Conservation (phyloP, 2,113 vertebrate genomes). For the Eulacestoma nigropectus region DNA sequence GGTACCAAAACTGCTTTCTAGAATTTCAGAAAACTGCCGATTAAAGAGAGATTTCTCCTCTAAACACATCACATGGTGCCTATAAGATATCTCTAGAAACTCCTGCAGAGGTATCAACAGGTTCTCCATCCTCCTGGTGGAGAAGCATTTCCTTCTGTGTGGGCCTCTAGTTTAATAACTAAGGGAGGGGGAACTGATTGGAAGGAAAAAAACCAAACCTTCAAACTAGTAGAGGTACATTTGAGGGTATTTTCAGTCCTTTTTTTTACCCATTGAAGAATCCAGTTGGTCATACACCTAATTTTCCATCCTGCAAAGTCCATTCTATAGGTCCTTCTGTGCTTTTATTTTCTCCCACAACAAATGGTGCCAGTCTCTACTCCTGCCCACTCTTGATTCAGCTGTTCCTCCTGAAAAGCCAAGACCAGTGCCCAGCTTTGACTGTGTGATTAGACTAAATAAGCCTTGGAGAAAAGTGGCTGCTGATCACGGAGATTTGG, state of each 20-base stretch:
- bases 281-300: neutral
- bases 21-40: neutral
- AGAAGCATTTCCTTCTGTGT: neutral
- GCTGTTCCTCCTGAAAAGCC: neutral
- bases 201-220: neutral
- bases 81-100: neutral
- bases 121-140: neutral
- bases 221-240: neutral
- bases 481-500: neutral
- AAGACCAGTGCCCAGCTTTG: neutral
- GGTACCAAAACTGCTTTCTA: neutral
- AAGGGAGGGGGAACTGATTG: neutral
- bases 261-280: neutral
- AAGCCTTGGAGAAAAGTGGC: neutral
- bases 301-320: neutral
- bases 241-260: neutral
- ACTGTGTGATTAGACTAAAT: neutral
- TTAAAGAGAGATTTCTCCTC: neutral
- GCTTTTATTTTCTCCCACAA: neutral
- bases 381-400: neutral
- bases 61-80: neutral
- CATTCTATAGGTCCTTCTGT: neutral
- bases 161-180: neutral
- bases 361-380: neutral
- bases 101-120: neutral